Percentiles rank a stretch among this genome's conserved stretches.
These are phyloP conservation scores for Podotricha telesiphe DNA, from an alignment of 2,888 invertebrate genomes.

Conservation along the genomic window DNA sequence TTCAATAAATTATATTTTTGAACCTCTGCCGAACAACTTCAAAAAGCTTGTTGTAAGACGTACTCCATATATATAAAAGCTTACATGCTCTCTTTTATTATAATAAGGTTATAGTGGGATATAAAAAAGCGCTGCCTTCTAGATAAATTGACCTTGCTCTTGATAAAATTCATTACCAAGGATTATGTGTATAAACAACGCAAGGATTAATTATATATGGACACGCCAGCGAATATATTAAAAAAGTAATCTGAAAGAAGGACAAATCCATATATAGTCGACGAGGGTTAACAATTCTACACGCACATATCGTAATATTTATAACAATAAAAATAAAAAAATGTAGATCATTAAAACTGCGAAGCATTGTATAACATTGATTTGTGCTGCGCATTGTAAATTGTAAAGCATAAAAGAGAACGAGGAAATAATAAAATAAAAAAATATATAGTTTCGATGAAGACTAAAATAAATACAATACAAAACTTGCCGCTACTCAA, in stretches of 20 bases:
- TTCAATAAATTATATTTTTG: too few species aligned
- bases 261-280: constrained; percentile 1
- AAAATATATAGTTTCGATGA: not conserved
- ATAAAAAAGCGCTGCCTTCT: not conserved
- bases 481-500: constrained; percentile 14
- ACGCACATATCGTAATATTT: not conserved
- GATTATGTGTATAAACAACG: constrained; percentile 11
- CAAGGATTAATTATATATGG: constrained; percentile 21
- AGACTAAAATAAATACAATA: constrained; percentile 3
- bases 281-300: constrained; percentile 12
- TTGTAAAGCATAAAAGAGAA: constrained; percentile 3
- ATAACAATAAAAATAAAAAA: not conserved
- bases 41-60: too few species aligned
- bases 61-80: too few species aligned
- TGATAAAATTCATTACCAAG: constrained; percentile 11
- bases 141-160: constrained; percentile 8
- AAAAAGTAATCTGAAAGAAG: constrained; percentile 12
- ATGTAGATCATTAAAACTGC: not conserved
- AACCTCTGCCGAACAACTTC: too few species aligned
- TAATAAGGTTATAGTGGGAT: too few species aligned
- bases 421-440: constrained; percentile 4
- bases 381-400: not conserved
- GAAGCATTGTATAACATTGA: constrained; percentile 2
- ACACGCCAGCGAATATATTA: constrained; percentile 6
- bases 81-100: too few species aligned